phyloP scores from a whole-genome alignment of 1,140 invertebrate species.

The Drosophila littoralis region DNA sequence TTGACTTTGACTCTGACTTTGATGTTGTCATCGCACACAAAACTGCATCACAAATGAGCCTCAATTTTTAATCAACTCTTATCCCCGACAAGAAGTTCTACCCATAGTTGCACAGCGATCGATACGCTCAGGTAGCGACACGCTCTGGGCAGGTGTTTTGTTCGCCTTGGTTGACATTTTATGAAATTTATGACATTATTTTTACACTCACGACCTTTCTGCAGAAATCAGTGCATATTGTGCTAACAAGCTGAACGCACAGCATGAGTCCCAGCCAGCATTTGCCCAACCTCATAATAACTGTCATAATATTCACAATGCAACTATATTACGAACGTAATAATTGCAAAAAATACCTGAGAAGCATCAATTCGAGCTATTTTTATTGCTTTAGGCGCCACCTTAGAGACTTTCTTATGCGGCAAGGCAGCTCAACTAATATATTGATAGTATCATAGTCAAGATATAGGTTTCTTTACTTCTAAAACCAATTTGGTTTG shows the following conservation, averaged over 20 bases:
- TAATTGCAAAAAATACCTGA: background rate
- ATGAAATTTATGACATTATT: constrained; percentile 59
- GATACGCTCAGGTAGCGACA: constrained; percentile 22
- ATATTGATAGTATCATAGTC: too few relatives aligned
- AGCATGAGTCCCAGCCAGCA: background rate
- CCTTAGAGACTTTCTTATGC: background rate
- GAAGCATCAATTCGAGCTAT: too few relatives aligned
- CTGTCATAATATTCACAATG: constrained; percentile 66
- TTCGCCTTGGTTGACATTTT: constrained; percentile 25
- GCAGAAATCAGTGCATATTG: constrained; percentile 37
- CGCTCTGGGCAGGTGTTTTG: constrained; percentile 32
- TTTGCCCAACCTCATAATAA: constrained; percentile 35
- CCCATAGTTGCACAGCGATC: background rate
- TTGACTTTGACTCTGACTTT: constrained; percentile 19
- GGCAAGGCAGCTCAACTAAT: too few relatives aligned
- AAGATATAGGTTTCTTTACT: too few relatives aligned
- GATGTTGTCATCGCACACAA: constrained; percentile 38
- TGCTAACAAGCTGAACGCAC: constrained; percentile 7
- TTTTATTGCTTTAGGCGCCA: constrained; percentile 11
- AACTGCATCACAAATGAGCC: constrained; percentile 49
- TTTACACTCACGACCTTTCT: constrained; percentile 33
- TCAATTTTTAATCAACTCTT: constrained; percentile 25
- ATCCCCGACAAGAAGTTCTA: background rate
- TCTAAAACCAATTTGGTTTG: too few relatives aligned
- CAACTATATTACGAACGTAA: constrained; percentile 45